Conservation (phyloP, 2,797 vertebrate species). For the Myotis findleyi region DNA sequence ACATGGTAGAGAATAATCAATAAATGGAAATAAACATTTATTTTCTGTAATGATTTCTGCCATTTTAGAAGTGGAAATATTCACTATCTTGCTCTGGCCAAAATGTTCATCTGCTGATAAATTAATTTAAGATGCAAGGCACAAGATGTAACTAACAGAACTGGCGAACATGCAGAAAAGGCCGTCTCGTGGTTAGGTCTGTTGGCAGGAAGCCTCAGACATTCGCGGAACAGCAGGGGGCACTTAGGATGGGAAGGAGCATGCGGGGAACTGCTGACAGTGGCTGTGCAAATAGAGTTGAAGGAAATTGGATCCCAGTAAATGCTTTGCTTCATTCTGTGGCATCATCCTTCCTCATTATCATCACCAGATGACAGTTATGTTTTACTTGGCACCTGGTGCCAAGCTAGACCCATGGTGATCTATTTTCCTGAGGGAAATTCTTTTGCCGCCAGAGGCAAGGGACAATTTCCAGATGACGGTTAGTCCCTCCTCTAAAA, state of each 20-base stretch:
- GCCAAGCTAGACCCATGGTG: not conserved
- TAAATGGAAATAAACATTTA: constrained; percentile 57
- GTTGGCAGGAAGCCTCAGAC: constrained; percentile 44
- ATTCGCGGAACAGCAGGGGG: not conserved
- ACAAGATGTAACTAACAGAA: constrained; percentile 68
- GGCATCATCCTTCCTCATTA: constrained; percentile 48
- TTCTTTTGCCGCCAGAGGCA: constrained; percentile 61
- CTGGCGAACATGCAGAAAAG: not conserved
- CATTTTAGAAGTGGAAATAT: constrained; percentile 70
- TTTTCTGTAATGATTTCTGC: constrained; percentile 62
- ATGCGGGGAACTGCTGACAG: not conserved
- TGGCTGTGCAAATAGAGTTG: not conserved
- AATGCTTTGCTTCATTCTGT: not conserved
- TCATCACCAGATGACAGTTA: constrained; percentile 29
- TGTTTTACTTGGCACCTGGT: constrained; percentile 34
- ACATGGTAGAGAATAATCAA: not conserved
- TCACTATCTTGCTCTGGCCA: constrained; percentile 55
- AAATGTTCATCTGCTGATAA: constrained; percentile 63
- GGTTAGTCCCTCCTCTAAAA: not conserved
- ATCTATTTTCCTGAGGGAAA: constrained; percentile 66
- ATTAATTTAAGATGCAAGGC: constrained; percentile 64
- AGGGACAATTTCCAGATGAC: constrained; percentile 57
- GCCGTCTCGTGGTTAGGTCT: not conserved
- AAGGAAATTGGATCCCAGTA: not conserved
- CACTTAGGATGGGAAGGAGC: not conserved